Base-by-base conservation (phyloP, 1,140 invertebrate genomes). In the Papilio xuthus region DNA sequence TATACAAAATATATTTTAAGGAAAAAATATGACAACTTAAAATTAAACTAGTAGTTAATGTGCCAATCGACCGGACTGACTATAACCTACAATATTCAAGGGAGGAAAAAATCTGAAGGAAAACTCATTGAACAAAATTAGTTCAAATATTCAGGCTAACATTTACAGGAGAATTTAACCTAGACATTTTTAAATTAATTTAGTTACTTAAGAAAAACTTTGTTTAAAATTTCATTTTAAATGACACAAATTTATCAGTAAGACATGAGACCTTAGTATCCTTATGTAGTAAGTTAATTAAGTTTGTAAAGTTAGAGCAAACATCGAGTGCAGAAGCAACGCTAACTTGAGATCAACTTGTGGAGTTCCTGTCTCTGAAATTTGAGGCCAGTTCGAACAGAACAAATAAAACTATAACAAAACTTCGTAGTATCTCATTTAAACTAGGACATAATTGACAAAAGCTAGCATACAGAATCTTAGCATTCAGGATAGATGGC, bases 271-370 rank as follows among this genome's bases (percentile, higher is more conserved):
- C 23, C 10, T 60, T 60, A 60, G 10, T 60, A 13, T 12, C 18
- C 23, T 20, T 67, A 67, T 32, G 26, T 23, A 23, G 56, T 67
- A 32, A 67, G 60, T 67, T 67, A 67, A 67, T 67, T 67, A 67
- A 67, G 60, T 67, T 67, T 67, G 60, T 67, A 15, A 67, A 67
- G 26, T 67, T 67, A 67, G 60, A 15, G 26, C 23, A 28, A 67
- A 26, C 56, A 60, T 60, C 20, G 56, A 12, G 56, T 60, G 20
- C 23, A 26, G 56, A 60, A 60, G 50, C 56, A 60, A 13, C 23
- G 56, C 20, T 20, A 60, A 60, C 56, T 67, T 28, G 60, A 67
- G 23, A 67, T 15, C 60, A 13, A 67, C 60, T 67, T 67, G 60
- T 67, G 15, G 12, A 32, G 60, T 67, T 67, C 12, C 26, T 67